These are phyloP conservation scores for Lineus longissimus DNA, from an alignment of 1,140 invertebrate species.

Conservation along the genomic window DNA sequence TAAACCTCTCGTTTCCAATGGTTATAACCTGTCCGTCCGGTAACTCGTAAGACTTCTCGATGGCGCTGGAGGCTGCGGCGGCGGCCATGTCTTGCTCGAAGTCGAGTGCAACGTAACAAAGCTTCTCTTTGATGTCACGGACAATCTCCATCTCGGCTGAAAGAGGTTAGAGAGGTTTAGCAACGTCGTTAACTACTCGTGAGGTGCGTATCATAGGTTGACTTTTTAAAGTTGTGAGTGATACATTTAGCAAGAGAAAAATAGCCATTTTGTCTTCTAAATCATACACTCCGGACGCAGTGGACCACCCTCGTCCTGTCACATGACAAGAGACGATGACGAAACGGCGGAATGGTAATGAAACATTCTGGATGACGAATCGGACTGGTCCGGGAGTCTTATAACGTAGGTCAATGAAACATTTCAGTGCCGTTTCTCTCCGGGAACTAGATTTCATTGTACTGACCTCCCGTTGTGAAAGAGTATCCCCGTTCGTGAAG, in stretches of 20 bases:
- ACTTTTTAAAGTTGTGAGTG: no score
- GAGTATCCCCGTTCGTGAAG: constrained; percentile 93
- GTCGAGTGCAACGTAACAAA: constrained; percentile 86
- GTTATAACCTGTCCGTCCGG: constrained; percentile 50
- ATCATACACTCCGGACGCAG: neutral
- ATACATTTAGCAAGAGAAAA: no score
- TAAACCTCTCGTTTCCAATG: constrained; percentile 42
- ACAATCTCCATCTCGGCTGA: constrained; percentile 47
- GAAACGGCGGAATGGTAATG: no score
- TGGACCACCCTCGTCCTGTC: no score
- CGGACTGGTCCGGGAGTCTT: no score
- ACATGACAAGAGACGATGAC: no score
- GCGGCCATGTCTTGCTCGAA: constrained; percentile 94
- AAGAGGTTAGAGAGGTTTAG: neutral
- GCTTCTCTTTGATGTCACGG: constrained; percentile 67
- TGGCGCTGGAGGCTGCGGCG: constrained; percentile 60
- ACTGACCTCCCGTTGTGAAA: constrained; percentile 74
- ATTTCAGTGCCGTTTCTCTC: no score
- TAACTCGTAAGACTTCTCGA: constrained; percentile 53
- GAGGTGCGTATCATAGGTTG: no score
- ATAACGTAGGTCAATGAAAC: no score
- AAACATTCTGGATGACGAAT: no score
- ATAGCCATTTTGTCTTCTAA: neutral
- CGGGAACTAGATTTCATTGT: no score
- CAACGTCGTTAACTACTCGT: no score